These are phyloP conservation scores for Suillia variegata DNA, from an alignment of 2,888 invertebrate genomes.

Conservation along the genomic window DNA sequence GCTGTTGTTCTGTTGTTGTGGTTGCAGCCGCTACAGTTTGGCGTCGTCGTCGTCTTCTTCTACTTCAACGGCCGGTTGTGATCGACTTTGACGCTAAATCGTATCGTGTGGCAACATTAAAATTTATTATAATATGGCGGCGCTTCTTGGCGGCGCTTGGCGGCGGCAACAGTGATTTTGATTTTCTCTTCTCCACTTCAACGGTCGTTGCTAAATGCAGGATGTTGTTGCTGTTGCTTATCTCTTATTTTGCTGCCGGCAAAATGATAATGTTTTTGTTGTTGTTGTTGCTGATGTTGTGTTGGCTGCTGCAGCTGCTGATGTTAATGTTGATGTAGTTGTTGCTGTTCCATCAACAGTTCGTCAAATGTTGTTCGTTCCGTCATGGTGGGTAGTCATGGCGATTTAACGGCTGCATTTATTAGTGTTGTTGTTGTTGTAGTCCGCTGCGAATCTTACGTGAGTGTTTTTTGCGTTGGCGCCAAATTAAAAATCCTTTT, in stretches of 20 bases:
- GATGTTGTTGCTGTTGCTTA: neutral
- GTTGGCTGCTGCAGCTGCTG: neutral
- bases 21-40: neutral
- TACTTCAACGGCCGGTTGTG: neutral
- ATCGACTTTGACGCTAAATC: neutral
- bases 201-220: neutral
- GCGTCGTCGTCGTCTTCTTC: neutral
- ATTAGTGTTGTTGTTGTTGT: neutral
- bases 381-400: neutral
- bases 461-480: too few species aligned
- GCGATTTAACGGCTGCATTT: neutral
- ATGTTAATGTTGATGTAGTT: neutral
- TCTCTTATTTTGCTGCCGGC: neutral
- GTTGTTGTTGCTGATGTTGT: neutral
- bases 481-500: neutral
- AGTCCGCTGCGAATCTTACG: too few species aligned
- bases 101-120: neutral
- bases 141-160: neutral
- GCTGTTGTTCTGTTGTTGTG: neutral
- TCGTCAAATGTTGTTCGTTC: slow-evolving; percentile 1
- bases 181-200: too few species aligned
- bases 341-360: neutral
- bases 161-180: too few species aligned
- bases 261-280: neutral
- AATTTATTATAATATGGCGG: slow-evolving; percentile 1